Percentiles rank a stretch among this genome's conserved stretches.
These are phyloP conservation scores for Choristoneura fumiferana DNA, from an alignment of 1,140 invertebrate genomes.

Conservation along the genomic window DNA sequence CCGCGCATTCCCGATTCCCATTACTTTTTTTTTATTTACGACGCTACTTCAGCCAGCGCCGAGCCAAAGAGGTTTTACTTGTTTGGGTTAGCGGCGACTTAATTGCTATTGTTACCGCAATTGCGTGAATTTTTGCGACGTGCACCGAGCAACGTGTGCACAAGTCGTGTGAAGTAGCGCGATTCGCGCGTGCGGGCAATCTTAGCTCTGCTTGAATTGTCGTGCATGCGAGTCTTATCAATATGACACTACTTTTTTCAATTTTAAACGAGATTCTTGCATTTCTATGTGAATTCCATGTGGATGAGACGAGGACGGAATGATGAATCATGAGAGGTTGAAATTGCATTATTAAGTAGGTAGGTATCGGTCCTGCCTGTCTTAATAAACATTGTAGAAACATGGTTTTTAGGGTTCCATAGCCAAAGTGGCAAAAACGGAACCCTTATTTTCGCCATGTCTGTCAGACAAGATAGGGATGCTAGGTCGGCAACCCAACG, in stretches of 20 bases:
- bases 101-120: not conserved
- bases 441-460: too few species aligned
- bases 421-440: too few species aligned
- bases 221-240: slow-evolving; percentile 2
- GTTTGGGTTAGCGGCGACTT: not conserved
- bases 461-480: too few species aligned
- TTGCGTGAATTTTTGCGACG: slow-evolving; percentile 33
- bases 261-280: slow-evolving; percentile 2
- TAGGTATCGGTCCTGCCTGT: too few species aligned
- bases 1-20: not conserved
- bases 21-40: not conserved
- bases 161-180: slow-evolving; percentile 45
- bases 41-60: slow-evolving; percentile 1
- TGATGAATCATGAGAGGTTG: too few species aligned
- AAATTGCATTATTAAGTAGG: too few species aligned
- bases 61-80: not conserved
- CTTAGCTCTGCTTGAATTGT: not conserved
- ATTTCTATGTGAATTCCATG: not conserved
- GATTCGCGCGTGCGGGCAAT: not conserved
- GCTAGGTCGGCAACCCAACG: too few species aligned
- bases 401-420: too few species aligned
- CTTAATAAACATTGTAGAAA: too few species aligned
- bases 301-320: too few species aligned
- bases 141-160: slow-evolving; percentile 46
- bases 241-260: not conserved